A percentile compares a stretch with the other conserved stretches of the same genome.
Conservation (phyloP, 2,113 vertebrate species). For the Xiphophorus couchianus region DNA sequence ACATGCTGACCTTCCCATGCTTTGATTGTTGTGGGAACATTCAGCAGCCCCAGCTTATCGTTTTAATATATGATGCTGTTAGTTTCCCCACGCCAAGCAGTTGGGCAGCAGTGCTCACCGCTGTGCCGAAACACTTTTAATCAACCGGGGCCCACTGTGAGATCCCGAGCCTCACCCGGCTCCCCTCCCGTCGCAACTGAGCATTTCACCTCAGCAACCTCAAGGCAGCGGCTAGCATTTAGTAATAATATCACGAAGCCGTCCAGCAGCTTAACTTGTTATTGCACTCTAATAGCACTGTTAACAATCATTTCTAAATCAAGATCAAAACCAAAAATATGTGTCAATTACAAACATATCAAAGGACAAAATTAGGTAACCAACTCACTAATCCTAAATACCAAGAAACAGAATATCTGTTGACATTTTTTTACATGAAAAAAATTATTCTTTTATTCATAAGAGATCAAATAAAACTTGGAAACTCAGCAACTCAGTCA, state of each 20-base stretch:
- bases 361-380: too few relatives aligned
- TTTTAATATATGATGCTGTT: constrained; percentile 73
- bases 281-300: too few relatives aligned
- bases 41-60: constrained; percentile 50
- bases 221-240: constrained; percentile 77
- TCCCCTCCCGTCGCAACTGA: constrained; percentile 65
- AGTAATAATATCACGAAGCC: constrained; percentile 76
- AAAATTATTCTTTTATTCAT: too few relatives aligned
- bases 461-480: too few relatives aligned
- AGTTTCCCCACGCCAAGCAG: constrained; percentile 60
- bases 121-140: constrained; percentile 79
- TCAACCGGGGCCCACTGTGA: constrained; percentile 74
- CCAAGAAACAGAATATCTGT: too few relatives aligned
- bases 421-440: too few relatives aligned
- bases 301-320: too few relatives aligned
- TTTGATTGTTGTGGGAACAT: constrained; percentile 67
- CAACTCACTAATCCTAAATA: too few relatives aligned
- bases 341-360: too few relatives aligned
- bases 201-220: constrained; percentile 82
- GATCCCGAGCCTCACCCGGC: constrained; percentile 45
- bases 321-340: too few relatives aligned
- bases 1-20: constrained; percentile 61
- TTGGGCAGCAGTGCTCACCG: constrained; percentile 63
- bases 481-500: too few relatives aligned
- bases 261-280: constrained; percentile 43